phyloP scores from a whole-genome alignment of 2,797 vertebrate species.

The Thalassophryne amazonica region DNA sequence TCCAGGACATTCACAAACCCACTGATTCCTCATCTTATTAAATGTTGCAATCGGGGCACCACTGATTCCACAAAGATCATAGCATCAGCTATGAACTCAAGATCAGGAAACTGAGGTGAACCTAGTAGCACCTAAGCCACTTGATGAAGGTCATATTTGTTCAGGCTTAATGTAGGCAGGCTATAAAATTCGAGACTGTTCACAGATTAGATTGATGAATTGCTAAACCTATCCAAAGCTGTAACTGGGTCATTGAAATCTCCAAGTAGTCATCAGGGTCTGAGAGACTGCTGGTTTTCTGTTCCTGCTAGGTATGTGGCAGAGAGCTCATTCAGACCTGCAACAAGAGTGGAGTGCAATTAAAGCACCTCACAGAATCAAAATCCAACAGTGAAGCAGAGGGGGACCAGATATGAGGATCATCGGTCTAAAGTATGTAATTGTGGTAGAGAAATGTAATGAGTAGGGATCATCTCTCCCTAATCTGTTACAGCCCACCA shows the following conservation, averaged over 20 bases:
- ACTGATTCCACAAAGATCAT: too few relatives aligned
- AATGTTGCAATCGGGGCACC: too few relatives aligned
- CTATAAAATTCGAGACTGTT: not conserved
- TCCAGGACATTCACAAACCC: too few relatives aligned
- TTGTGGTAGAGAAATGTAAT: slow-evolving; percentile 69
- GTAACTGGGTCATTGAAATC: slow-evolving; percentile 15
- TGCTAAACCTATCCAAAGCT: too few relatives aligned
- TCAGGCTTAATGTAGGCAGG: too few relatives aligned
- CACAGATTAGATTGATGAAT: too few relatives aligned
- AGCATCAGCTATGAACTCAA: too few relatives aligned
- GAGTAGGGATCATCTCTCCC: slow-evolving; percentile 67
- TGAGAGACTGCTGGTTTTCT: slow-evolving; percentile 23
- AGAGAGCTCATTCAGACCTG: slow-evolving; percentile 33
- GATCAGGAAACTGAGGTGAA: too few relatives aligned
- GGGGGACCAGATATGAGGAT: slow-evolving; percentile 56
- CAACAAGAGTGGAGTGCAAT: slow-evolving; percentile 44
- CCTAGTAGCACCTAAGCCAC: too few relatives aligned
- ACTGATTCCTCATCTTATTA: too few relatives aligned
- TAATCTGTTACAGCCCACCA: slow-evolving; percentile 71
- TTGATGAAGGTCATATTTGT: too few relatives aligned
- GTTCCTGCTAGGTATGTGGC: slow-evolving; percentile 38
- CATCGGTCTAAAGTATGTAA: slow-evolving; percentile 60
- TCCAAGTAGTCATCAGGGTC: slow-evolving; percentile 36
- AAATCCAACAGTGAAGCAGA: slow-evolving; percentile 40
- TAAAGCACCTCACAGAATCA: slow-evolving; percentile 49